A percentile compares a stretch with the other conserved stretches of the same genome.
These are phyloP conservation scores for Lophius piscatorius DNA, from an alignment of 2,113 vertebrate species.

Conservation along the genomic window DNA sequence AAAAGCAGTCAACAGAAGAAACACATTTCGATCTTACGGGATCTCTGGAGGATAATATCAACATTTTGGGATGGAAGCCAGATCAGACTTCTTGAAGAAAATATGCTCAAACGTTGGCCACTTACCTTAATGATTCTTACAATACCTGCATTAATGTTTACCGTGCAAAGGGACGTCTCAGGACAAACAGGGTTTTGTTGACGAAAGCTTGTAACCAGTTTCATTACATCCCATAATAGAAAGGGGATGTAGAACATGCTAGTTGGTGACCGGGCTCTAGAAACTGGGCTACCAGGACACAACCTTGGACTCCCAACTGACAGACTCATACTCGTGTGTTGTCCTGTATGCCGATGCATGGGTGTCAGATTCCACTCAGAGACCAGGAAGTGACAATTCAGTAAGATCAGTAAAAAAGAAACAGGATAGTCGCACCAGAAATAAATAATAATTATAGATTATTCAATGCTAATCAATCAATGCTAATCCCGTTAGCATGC, in stretches of 20 bases:
- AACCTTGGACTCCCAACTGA: constrained; percentile 24
- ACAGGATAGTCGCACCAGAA: no score
- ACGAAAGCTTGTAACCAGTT: constrained; percentile 8
- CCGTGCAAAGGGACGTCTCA: not conserved
- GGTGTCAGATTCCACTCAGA: constrained; percentile 20
- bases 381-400: constrained; percentile 5
- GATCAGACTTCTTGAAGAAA: no score
- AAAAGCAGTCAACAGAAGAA: not conserved
- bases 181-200: constrained; percentile 2
- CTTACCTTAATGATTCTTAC: not conserved
- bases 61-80: no score
- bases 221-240: constrained; percentile 12
- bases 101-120: no score
- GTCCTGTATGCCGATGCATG: constrained; percentile 16
- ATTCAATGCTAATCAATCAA: no score
- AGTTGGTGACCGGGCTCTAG: constrained; percentile 3
- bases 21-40: not conserved
- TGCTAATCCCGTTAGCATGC: no score
- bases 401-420: no score
- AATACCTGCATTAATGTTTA: not conserved
- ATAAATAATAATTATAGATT: no score
- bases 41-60: no score
- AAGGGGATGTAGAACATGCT: constrained; percentile 6
- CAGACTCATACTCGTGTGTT: constrained; percentile 13
- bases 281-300: constrained; percentile 36